Conservation (phyloP, 1,140 invertebrate species). For the Drosophila sturtevanti region DNA sequence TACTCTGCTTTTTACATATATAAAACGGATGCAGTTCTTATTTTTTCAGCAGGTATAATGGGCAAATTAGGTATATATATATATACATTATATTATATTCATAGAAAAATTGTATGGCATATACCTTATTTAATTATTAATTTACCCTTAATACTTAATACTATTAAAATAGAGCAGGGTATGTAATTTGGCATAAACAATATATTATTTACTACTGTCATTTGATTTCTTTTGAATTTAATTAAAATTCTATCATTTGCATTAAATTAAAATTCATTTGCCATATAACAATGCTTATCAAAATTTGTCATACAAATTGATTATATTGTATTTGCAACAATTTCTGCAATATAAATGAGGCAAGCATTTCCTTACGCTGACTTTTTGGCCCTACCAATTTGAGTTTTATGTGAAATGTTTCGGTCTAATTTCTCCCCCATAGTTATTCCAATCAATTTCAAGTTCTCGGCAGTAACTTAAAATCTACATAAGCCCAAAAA, state of each 20-base stretch:
- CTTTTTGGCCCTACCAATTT: conserved; percentile 46
- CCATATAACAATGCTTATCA: background rate
- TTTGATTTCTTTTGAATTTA: background rate
- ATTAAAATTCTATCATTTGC: background rate
- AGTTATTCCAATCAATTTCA: conserved; percentile 77
- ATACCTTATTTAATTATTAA: background rate
- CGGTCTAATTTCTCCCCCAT: conserved; percentile 75
- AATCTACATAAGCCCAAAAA: conserved; percentile 81
- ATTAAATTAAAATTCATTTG: background rate
- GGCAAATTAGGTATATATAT: too few relatives aligned
- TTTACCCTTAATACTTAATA: background rate
- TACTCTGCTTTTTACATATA: background rate
- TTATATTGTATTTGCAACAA: conserved; percentile 47
- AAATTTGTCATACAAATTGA: conserved; percentile 30
- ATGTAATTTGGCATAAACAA: background rate
- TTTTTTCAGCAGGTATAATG: too few relatives aligned
- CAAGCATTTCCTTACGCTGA: conserved; percentile 53
- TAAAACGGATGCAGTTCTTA: too few relatives aligned
- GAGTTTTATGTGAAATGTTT: conserved; percentile 59
- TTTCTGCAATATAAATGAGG: conserved; percentile 53
- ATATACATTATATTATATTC: too few relatives aligned
- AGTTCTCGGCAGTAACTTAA: conserved; percentile 63
- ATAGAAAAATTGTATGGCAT: background rate
- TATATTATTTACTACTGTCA: background rate
- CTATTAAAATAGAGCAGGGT: too few relatives aligned